Conservation (phyloP, 35 echinoderm and acorn worm genomes). For the Amphiura filiformis region DNA sequence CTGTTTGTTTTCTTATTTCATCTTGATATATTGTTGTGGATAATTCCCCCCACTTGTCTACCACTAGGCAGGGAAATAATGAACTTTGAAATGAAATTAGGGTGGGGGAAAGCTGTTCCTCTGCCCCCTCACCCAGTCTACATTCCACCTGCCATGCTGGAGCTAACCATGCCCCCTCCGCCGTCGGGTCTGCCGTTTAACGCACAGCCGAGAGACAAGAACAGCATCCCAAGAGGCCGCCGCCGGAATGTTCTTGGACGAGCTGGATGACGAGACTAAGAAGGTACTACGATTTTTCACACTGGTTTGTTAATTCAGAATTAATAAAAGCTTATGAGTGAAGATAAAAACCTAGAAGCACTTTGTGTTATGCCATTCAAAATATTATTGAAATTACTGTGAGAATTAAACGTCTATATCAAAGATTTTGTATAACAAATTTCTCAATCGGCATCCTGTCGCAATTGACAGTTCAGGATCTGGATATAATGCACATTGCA, state of each 20-base stretch:
- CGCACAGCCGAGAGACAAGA: constrained; percentile 77
- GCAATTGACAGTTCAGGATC: no score
- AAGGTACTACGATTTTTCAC: constrained; percentile 42
- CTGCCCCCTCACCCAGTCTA: constrained; percentile 94
- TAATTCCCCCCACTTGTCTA: background rate
- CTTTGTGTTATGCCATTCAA: background rate
- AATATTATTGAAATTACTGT: no score
- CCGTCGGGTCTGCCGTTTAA: constrained; percentile 99
- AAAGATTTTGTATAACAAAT: no score
- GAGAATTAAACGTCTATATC: no score
- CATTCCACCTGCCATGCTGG: constrained; percentile 90
- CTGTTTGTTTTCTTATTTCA: no score
- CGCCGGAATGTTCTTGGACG: constrained; percentile 20
- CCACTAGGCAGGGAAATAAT: constrained; percentile 80
- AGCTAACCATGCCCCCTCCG: constrained; percentile 89
- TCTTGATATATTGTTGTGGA: background rate
- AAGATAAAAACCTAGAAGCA: background rate
- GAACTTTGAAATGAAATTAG: constrained; percentile 96
- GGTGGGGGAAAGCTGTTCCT: constrained; percentile 92
- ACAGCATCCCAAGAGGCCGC: constrained; percentile 28
- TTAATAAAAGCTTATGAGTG: background rate
- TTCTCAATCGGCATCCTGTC: no score
- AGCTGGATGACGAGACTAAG: constrained; percentile 51
- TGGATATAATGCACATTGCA: no score
- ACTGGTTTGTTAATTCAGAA: background rate